Conservation (phyloP, 2,113 vertebrate genomes). For the Passerina amoena region DNA sequence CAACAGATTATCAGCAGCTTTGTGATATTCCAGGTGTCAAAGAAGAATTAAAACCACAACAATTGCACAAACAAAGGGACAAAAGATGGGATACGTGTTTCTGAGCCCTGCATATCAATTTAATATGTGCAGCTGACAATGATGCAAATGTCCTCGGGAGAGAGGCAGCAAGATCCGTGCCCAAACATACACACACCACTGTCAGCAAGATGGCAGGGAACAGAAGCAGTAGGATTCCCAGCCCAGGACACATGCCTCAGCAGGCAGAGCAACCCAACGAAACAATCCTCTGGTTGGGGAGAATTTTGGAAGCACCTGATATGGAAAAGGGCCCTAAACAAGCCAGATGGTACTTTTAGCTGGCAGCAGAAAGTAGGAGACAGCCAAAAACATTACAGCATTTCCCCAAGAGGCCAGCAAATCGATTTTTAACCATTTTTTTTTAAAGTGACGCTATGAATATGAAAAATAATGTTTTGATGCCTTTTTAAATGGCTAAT, state of each 20-base stretch:
- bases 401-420: conserved; percentile 68
- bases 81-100: conserved; percentile 60
- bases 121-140: conserved; percentile 66
- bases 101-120: conserved; percentile 67
- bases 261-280: conserved; percentile 59
- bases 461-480: conserved; percentile 45
- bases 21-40: conserved; percentile 72
- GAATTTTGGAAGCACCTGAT: conserved; percentile 69
- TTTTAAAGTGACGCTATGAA: conserved; percentile 5
- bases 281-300: conserved; percentile 62
- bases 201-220: conserved; percentile 61
- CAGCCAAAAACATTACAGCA: conserved; percentile 69
- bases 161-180: conserved; percentile 52
- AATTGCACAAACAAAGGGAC: conserved; percentile 66
- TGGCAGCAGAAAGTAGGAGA: conserved; percentile 65
- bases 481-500: background rate
- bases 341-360: conserved; percentile 69
- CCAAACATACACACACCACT: conserved; percentile 57
- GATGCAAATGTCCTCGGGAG: conserved; percentile 64
- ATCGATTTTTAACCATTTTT: conserved; percentile 61
- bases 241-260: conserved; percentile 61
- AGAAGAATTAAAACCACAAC: conserved; percentile 68
- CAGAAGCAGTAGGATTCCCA: conserved; percentile 61
- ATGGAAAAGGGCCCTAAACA: conserved; percentile 60
- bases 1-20: conserved; percentile 68